These are phyloP conservation scores for Mungos mungo DNA, from an alignment of 2,113 vertebrate genomes.

Conservation along the genomic window DNA sequence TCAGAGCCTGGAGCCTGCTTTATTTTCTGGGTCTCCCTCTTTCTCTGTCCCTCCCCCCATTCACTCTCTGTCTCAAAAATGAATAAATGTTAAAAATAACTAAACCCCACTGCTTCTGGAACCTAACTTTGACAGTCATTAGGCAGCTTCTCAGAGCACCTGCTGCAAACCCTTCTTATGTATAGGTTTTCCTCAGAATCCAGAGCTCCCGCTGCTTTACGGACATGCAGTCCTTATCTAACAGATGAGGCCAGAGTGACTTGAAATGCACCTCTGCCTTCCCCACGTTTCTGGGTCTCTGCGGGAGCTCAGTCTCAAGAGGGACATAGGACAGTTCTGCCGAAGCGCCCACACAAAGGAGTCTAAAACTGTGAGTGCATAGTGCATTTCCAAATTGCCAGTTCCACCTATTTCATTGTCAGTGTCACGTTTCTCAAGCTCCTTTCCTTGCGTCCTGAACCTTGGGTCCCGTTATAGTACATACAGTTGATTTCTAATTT, in stretches of 20 bases:
- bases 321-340: neutral
- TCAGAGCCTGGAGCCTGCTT: too few species aligned
- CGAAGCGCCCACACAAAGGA: neutral
- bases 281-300: neutral
- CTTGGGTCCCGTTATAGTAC: neutral
- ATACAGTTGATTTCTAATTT: conserved; percentile 57
- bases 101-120: neutral
- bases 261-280: neutral
- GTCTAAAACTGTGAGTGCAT: neutral
- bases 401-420: neutral
- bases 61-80: too few species aligned
- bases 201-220: neutral
- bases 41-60: too few species aligned
- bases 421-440: neutral
- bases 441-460: neutral
- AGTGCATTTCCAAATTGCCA: neutral
- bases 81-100: too few species aligned
- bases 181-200: neutral
- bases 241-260: neutral
- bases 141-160: neutral
- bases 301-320: neutral
- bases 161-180: neutral
- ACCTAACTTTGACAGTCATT: neutral
- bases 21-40: too few species aligned
- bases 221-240: neutral